These are phyloP conservation scores for Corythaixoides concolor DNA, from an alignment of 2,113 vertebrate species.

Conservation along the genomic window DNA sequence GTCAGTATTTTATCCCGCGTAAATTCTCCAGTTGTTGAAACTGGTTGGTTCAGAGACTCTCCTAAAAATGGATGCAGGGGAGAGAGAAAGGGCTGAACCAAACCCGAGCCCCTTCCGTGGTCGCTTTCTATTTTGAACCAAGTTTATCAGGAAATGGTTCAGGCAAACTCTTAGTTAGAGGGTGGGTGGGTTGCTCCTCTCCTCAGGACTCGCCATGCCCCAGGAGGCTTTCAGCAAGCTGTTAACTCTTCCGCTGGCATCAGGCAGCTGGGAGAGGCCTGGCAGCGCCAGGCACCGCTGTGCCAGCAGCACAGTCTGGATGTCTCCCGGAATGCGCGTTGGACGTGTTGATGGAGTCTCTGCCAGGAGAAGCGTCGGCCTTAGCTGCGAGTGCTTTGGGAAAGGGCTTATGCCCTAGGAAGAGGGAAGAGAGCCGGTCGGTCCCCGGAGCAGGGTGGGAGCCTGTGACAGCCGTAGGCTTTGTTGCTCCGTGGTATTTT, in stretches of 20 bases:
- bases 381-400: neutral
- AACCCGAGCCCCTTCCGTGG: neutral
- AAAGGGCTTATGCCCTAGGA: neutral
- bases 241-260: neutral
- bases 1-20: fast-evolving
- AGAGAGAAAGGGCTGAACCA: neutral
- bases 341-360: neutral
- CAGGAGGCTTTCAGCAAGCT: neutral
- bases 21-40: neutral
- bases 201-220: neutral
- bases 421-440: neutral
- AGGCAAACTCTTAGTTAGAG: neutral
- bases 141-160: neutral
- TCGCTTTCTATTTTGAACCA: neutral
- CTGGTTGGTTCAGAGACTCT: neutral
- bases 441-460: neutral
- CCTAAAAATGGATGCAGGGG: neutral
- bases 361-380: neutral
- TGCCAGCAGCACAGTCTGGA: neutral
- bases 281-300: neutral
- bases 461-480: neutral
- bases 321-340: neutral
- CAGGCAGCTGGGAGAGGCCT: neutral
- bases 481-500: neutral
- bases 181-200: neutral